phyloP scores from a whole-genome alignment of 2,797 vertebrate species.

The Naso thynnoides region DNA sequence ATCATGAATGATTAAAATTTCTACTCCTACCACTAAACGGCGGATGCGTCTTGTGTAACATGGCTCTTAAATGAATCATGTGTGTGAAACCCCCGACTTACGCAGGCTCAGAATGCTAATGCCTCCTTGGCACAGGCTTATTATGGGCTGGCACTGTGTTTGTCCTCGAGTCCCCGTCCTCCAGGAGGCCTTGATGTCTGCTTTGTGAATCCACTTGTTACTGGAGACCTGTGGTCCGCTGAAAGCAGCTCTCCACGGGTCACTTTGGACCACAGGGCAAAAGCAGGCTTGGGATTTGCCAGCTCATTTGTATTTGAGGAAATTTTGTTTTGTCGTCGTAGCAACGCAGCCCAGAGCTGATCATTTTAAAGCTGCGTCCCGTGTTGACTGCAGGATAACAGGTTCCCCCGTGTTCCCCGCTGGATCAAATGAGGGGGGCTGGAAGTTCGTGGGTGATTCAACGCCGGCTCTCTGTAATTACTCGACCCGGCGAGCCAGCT shows the following conservation, averaged over 20 bases:
- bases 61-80: conserved; percentile 12
- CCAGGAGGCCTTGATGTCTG: conserved; percentile 40
- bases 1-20: too few relatives aligned
- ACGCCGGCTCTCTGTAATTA: conserved; percentile 73
- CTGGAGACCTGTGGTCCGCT: conserved; percentile 64
- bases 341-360: conserved; percentile 69
- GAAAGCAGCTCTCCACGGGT: conserved; percentile 65
- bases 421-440: conserved; percentile 67
- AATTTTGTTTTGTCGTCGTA: conserved; percentile 68
- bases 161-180: conserved; percentile 51
- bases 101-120: conserved; percentile 52
- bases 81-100: conserved; percentile 30
- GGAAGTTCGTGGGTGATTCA: conserved; percentile 73
- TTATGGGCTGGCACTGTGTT: conserved; percentile 44
- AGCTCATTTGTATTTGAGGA: conserved; percentile 68
- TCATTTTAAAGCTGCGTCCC: conserved; percentile 65
- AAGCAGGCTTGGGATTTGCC: conserved; percentile 52
- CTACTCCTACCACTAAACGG: too few relatives aligned
- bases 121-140: conserved; percentile 37
- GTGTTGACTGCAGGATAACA: conserved; percentile 57
- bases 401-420: conserved; percentile 52
- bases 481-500: conserved; percentile 47
- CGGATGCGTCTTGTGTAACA: not conserved
- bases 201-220: conserved; percentile 50
- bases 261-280: conserved; percentile 68